phyloP scores from a whole-genome alignment of 2,113 vertebrate genomes.

The Parus major region DNA sequence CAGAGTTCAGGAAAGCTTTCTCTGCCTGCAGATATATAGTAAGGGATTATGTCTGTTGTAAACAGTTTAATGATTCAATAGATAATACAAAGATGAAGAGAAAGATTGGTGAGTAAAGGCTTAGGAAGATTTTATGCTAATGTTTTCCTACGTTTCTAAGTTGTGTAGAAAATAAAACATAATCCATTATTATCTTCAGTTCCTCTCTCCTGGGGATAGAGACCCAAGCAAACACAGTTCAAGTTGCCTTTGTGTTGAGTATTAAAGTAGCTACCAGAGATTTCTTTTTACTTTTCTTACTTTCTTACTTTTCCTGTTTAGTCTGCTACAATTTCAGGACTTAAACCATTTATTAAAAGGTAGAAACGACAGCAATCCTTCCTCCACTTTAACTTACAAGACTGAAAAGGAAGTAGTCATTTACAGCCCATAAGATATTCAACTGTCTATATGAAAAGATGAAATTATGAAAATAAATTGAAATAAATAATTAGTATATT shows the following conservation, averaged over 20 bases:
- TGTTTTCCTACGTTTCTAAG: neutral
- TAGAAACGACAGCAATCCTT: neutral
- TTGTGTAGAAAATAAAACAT: neutral
- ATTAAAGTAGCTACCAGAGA: neutral
- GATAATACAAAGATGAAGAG: neutral
- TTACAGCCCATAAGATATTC: neutral
- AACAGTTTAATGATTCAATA: neutral
- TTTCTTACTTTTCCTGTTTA: neutral
- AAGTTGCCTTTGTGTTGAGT: neutral
- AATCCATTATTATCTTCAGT: neutral
- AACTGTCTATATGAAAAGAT: neutral
- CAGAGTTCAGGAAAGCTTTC: neutral
- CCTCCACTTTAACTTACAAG: neutral
- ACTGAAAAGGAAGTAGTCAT: neutral
- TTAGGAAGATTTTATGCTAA: neutral
- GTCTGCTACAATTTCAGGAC: neutral
- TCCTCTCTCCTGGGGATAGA: neutral
- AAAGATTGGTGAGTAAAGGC: neutral
- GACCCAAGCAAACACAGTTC: neutral
- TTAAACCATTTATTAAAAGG: neutral
- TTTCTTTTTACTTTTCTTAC: neutral
- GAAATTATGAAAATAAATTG: neutral
- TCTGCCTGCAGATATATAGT: neutral
- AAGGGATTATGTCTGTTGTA: neutral
- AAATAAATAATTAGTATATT: neutral